Conservation (phyloP, 2,888 invertebrate genomes). For the Microctonus hyperodae region DNA sequence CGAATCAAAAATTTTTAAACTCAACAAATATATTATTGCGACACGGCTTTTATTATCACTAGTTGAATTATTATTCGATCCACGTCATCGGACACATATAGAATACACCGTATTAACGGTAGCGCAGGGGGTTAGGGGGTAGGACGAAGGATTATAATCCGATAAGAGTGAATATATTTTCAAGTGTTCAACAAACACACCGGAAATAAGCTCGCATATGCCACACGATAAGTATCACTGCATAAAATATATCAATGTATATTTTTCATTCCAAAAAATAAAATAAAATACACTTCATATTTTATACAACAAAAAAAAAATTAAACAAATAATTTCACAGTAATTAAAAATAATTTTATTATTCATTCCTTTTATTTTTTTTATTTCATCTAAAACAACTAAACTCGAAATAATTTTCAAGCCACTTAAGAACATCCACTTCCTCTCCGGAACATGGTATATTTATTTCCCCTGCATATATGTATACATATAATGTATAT, state of each 20-base stretch:
- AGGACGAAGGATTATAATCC: constrained; percentile 44
- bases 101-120: constrained; percentile 3
- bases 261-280: constrained; percentile 3
- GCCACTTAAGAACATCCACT: neutral
- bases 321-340: neutral
- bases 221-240: constrained; percentile 32
- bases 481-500: neutral
- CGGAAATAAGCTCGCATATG: constrained; percentile 42
- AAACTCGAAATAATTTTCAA: neutral
- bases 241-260: constrained; percentile 37
- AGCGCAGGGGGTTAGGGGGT: constrained; percentile 4
- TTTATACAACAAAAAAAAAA: neutral
- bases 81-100: constrained; percentile 9
- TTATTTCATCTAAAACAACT: neutral
- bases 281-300: neutral
- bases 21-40: constrained; percentile 18
- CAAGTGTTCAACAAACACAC: constrained; percentile 56
- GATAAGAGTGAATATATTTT: constrained; percentile 53
- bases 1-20: too few species aligned
- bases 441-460: neutral
- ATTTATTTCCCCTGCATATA: neutral
- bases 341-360: too few species aligned
- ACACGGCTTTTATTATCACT: constrained; percentile 24
- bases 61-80: constrained; percentile 24
- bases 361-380: too few species aligned